Conservation (phyloP, 2,797 vertebrate species). For the Pseudomugil tenellus region DNA sequence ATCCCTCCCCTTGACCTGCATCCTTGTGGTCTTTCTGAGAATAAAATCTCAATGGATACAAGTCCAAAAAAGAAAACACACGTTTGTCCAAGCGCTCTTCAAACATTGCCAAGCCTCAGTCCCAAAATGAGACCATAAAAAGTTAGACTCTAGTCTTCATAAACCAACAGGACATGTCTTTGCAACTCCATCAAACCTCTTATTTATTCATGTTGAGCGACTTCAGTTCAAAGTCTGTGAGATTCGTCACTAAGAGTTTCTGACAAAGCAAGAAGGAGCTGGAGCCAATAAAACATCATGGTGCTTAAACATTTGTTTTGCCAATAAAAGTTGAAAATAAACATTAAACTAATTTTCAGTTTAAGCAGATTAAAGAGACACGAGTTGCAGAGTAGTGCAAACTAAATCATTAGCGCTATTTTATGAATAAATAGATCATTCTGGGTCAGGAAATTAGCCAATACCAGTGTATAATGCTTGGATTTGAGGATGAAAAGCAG, state of each 20-base stretch:
- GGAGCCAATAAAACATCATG: not conserved
- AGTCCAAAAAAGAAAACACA: too few species aligned
- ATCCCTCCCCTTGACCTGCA: too few species aligned
- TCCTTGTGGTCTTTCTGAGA: not conserved
- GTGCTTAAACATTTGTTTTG: conserved; percentile 4
- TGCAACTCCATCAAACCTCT: too few species aligned
- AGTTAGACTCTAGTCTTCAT: too few species aligned
- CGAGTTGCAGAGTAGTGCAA: not conserved
- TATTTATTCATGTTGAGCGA: not conserved
- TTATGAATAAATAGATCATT: conserved; percentile 3
- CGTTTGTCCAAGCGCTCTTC: too few species aligned
- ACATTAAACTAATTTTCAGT: too few species aligned
- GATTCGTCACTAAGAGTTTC: not conserved
- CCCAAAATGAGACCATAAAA: too few species aligned
- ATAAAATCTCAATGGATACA: too few species aligned
- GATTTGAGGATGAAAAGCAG: conserved; percentile 16
- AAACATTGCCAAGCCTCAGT: too few species aligned
- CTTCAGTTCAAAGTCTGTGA: not conserved
- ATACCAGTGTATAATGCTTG: conserved; percentile 1
- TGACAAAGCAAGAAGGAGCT: not conserved
- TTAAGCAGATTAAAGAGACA: not conserved
- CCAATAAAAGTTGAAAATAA: not conserved
- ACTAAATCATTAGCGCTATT: not conserved
- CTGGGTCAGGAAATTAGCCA: not conserved
- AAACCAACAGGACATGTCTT: too few species aligned